Evolutionary conservation across 2,888 invertebrate genomes (phyloP).

Genomic region (Spatulosminthurus flaviceps): DNA sequence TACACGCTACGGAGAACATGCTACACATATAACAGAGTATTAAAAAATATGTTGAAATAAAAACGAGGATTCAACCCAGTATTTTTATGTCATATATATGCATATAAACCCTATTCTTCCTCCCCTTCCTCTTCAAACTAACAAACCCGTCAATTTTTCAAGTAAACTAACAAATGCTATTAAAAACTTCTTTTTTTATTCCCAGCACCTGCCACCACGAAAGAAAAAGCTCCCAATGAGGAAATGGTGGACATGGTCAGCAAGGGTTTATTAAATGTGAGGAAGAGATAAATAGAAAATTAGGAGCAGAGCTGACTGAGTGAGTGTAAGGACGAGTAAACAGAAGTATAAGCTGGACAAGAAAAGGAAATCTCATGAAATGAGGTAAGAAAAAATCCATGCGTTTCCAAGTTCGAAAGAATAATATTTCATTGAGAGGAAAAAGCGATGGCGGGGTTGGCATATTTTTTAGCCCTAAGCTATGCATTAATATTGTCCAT

Average conservation of each 20-base stretch:
- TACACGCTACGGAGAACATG: not conserved
- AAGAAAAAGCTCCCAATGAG: not conserved
- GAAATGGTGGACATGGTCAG: not conserved
- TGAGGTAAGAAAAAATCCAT: not conserved
- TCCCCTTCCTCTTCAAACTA: no score
- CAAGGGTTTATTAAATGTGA: no score
- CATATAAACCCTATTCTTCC: no score
- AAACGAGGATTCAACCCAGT: no score
- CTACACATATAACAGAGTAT: not conserved
- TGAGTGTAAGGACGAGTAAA: not conserved
- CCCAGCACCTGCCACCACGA: not conserved
- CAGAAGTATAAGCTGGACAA: not conserved
- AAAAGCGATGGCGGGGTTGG: constrained; percentile 3
- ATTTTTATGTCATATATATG: no score
- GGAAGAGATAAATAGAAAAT: no score
- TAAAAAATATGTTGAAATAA: not conserved
- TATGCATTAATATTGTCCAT: not conserved
- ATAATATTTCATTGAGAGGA: constrained; percentile 13
- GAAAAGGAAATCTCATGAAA: not conserved
- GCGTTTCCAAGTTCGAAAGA: not conserved
- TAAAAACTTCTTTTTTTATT: not conserved
- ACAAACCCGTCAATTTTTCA: no score
- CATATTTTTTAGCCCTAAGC: not conserved
- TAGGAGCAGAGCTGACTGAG: not conserved
- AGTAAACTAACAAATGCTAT: no score